A percentile compares a stretch with the other conserved stretches of the same genome.
These are phyloP conservation scores for Atta colombica DNA, from an alignment of 1,140 invertebrate species.

Conservation along the genomic window DNA sequence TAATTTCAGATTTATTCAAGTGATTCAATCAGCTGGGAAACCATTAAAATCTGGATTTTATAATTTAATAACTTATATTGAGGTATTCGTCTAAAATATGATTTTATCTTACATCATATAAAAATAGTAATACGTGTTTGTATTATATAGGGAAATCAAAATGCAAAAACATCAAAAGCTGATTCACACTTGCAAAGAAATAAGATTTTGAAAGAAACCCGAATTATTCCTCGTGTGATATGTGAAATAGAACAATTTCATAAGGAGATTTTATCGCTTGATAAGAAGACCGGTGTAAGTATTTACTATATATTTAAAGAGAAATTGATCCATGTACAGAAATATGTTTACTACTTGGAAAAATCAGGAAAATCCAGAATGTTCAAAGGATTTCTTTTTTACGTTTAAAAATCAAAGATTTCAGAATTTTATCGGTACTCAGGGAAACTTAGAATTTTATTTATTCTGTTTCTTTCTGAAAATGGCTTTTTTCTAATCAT, in stretches of 20 bases:
- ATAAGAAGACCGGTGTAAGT: slow-evolving; percentile 87
- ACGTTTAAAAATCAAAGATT: too few relatives aligned
- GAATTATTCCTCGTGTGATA: slow-evolving; percentile 88
- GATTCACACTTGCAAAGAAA: slow-evolving; percentile 85
- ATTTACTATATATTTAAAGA: neutral
- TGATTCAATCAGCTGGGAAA: slow-evolving; percentile 88
- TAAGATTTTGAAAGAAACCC: slow-evolving; percentile 88
- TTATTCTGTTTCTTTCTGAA: too few relatives aligned
- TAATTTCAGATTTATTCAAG: slow-evolving; percentile 86
- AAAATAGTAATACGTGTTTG: neutral
- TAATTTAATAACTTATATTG: slow-evolving; percentile 87
- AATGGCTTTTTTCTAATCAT: too few relatives aligned
- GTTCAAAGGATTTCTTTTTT: too few relatives aligned
- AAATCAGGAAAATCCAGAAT: too few relatives aligned
- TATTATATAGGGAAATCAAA: slow-evolving; percentile 78
- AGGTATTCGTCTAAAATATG: slow-evolving; percentile 79
- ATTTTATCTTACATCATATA: neutral
- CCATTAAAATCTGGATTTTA: slow-evolving; percentile 87
- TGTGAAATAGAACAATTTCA: slow-evolving; percentile 88
- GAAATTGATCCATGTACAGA: slow-evolving; percentile 8
- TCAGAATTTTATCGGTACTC: too few relatives aligned
- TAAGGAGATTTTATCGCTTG: slow-evolving; percentile 87
- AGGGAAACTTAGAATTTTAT: too few relatives aligned
- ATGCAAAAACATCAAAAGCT: slow-evolving; percentile 78
- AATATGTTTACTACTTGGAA: too few relatives aligned